A percentile compares a stretch with the other conserved stretches of the same genome.
phyloP scores from a whole-genome alignment of 2,113 vertebrate species.

The Microtus ochrogaster region DNA sequence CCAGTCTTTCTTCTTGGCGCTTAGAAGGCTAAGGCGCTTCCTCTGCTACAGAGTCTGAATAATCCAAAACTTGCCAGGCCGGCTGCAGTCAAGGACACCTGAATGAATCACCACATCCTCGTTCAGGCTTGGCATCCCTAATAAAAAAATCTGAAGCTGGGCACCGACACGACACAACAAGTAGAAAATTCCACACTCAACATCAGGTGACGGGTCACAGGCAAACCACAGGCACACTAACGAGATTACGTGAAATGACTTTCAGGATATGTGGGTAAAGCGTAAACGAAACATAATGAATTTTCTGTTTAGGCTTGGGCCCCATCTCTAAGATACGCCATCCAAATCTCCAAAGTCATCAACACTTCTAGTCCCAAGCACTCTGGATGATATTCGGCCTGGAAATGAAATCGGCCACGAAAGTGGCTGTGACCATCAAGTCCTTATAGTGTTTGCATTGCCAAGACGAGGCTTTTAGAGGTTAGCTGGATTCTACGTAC shows the following conservation, averaged over 20 bases:
- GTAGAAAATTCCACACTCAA: not conserved
- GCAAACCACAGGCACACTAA: not conserved
- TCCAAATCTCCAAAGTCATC: not conserved
- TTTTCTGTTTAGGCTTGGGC: not conserved
- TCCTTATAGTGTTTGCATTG: not conserved
- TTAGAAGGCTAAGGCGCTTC: not conserved
- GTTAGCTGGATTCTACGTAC: constrained; percentile 19
- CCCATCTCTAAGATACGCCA: not conserved
- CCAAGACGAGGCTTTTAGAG: not conserved
- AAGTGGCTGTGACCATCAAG: not conserved
- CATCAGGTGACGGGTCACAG: not conserved
- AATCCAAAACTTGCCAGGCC: not conserved
- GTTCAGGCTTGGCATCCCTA: not conserved
- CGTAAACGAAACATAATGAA: not conserved
- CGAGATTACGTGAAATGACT: not conserved
- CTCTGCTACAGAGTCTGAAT: not conserved
- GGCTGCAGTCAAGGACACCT: not conserved
- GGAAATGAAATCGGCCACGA: not conserved
- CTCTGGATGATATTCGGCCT: not conserved
- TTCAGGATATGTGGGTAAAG: not conserved
- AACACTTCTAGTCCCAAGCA: not conserved
- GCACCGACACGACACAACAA: not conserved
- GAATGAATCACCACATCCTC: not conserved
- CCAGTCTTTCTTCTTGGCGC: not conserved
- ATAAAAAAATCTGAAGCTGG: not conserved